phyloP scores from a whole-genome alignment of 2,888 invertebrate species.

The Protonemura montana region DNA sequence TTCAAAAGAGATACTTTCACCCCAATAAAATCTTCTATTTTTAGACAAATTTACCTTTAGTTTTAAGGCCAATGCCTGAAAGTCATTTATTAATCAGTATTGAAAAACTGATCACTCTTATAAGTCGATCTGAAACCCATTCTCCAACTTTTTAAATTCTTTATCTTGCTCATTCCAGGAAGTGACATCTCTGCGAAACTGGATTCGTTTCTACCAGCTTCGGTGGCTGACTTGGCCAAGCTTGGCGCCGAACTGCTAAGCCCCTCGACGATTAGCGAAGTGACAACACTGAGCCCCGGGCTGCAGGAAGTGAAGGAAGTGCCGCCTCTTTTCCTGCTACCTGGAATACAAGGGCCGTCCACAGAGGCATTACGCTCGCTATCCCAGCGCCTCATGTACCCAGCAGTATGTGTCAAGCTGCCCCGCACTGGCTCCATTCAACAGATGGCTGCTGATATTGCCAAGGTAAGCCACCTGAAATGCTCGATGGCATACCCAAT shows the following conservation, averaged over 20 bases:
- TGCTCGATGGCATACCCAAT: no score
- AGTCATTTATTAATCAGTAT: no score
- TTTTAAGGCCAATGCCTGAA: no score
- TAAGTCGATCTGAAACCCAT: no score
- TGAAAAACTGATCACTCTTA: no score
- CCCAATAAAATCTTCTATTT: no score
- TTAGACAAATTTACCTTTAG: no score
- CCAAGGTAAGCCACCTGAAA: background rate
- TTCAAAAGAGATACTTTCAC: no score
- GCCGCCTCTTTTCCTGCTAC: conserved; percentile 43
- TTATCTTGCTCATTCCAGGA: conserved; percentile 36
- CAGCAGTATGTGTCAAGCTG: conserved; percentile 27
- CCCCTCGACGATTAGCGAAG: conserved; percentile 48
- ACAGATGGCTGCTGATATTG: conserved; percentile 28
- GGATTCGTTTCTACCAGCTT: conserved; percentile 17
- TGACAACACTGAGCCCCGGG: conserved; percentile 57
- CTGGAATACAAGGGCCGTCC: conserved; percentile 31
- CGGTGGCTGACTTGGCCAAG: conserved; percentile 42
- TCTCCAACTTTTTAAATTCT: no score
- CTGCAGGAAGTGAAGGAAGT: conserved; percentile 54
- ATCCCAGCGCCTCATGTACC: conserved; percentile 36
- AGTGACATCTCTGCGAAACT: background rate
- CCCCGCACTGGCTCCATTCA: conserved; percentile 28
- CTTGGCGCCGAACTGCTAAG: conserved; percentile 45
- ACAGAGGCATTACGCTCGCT: background rate